These are phyloP conservation scores for Lumbricus terrestris DNA, from an alignment of 2,888 invertebrate genomes.

Conservation along the genomic window DNA sequence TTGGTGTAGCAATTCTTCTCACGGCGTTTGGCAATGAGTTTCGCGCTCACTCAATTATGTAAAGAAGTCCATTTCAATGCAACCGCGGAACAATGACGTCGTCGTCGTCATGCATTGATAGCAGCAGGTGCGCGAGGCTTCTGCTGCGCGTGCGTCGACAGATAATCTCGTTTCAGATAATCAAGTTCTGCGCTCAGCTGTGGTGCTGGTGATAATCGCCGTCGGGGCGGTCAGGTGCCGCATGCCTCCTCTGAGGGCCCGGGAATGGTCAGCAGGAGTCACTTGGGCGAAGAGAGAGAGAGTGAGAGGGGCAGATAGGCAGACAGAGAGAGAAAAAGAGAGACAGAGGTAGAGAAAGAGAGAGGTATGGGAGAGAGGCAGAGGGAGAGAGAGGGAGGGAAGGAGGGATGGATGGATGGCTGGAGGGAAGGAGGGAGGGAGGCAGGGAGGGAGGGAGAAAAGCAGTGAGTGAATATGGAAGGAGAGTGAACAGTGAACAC, in stretches of 20 bases:
- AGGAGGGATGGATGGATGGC: too few species aligned
- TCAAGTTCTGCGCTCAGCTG: not conserved
- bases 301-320: too few species aligned
- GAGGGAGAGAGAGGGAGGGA: too few species aligned
- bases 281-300: not conserved
- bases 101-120: too few species aligned
- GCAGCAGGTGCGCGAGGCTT: constrained; percentile 14
- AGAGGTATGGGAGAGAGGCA: too few species aligned
- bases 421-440: too few species aligned
- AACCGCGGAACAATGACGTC: not conserved
- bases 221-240: not conserved
- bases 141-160: not conserved
- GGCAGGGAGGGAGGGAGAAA: too few species aligned
- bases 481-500: too few species aligned
- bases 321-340: not conserved
- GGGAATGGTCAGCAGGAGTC: not conserved
- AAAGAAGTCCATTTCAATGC: too few species aligned
- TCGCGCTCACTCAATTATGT: not conserved
- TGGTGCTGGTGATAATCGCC: not conserved
- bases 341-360: not conserved
- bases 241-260: not conserved
- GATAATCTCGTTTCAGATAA: not conserved
- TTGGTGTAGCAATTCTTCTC: not conserved
- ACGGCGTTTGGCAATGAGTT: not conserved
- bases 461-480: too few species aligned